These are phyloP conservation scores for Percina caprodes DNA, from an alignment of 2,113 vertebrate species.

Conservation along the genomic window DNA sequence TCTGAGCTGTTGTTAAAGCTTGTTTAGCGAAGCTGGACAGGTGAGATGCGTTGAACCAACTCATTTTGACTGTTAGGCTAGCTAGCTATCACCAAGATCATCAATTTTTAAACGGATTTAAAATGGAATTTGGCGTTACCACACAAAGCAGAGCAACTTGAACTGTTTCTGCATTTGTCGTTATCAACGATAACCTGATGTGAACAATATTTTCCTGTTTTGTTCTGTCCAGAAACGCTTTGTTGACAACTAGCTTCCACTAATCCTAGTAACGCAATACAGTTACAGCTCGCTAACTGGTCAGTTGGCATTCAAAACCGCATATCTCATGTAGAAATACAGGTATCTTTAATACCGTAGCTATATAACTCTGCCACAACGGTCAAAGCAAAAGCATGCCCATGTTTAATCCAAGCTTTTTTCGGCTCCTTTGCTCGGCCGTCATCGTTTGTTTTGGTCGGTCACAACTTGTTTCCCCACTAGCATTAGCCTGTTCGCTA, in stretches of 20 bases:
- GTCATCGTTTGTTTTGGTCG: constrained; percentile 80
- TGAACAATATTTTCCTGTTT: not conserved
- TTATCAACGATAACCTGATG: not conserved
- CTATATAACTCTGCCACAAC: not conserved
- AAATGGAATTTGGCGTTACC: not conserved
- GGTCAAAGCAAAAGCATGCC: not conserved
- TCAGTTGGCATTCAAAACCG: constrained; percentile 7
- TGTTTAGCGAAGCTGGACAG: constrained; percentile 98
- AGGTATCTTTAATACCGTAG: not conserved
- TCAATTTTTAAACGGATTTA: not conserved
- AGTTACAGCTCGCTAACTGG: constrained; percentile 37
- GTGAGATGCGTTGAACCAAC: constrained; percentile 99
- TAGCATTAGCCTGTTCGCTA: constrained; percentile 64
- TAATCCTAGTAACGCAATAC: not conserved
- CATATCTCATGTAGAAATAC: constrained; percentile 1
- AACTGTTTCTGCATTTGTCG: constrained; percentile 1
- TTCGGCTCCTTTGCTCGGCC: constrained; percentile 13
- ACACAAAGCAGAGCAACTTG: not conserved
- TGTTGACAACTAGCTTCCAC: constrained; percentile 1
- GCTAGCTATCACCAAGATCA: constrained; percentile 30
- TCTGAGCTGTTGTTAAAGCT: constrained; percentile 96
- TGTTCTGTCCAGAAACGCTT: not conserved
- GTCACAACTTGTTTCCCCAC: constrained; percentile 48
- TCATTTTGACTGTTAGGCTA: constrained; percentile 82
- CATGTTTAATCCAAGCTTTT: constrained; percentile 6